Evolutionary conservation across 2,888 invertebrate species (phyloP).

Genomic region (Hyppa rectilinea): DNA sequence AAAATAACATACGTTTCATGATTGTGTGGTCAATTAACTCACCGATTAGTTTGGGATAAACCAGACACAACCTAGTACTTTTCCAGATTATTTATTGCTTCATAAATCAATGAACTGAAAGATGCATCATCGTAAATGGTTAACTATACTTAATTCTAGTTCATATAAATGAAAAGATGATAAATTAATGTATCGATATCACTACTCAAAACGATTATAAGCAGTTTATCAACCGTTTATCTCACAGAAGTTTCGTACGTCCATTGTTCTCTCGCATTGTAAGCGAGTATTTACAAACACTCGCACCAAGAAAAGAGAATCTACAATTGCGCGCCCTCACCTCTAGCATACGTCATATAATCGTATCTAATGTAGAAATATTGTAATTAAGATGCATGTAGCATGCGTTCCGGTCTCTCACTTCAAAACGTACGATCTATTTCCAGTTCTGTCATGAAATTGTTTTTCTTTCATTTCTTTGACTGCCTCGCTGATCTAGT

Average conservation of each 20-base stretch:
- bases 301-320: constrained; percentile 62
- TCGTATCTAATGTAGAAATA: constrained; percentile 58
- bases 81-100: not conserved
- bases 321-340: constrained; percentile 49
- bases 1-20: not conserved
- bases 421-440: constrained; percentile 13
- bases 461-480: too few species aligned
- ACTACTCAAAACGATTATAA: constrained; percentile 13
- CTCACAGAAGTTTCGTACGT: constrained; percentile 27
- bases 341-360: constrained; percentile 47
- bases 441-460: constrained; percentile 4
- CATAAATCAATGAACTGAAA: not conserved
- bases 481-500: too few species aligned
- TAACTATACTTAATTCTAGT: not conserved
- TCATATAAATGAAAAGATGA: not conserved
- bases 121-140: not conserved
- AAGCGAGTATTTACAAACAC: constrained; percentile 62
- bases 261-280: constrained; percentile 62
- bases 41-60: not conserved
- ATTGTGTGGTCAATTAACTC: not conserved
- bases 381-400: constrained; percentile 38
- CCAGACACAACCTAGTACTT: not conserved
- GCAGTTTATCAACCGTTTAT: constrained; percentile 37
- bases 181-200: constrained; percentile 2
- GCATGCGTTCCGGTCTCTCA: constrained; percentile 49